These are phyloP conservation scores for Ranitomeya variabilis DNA, from an alignment of 2,113 vertebrate genomes.

Conservation along the genomic window DNA sequence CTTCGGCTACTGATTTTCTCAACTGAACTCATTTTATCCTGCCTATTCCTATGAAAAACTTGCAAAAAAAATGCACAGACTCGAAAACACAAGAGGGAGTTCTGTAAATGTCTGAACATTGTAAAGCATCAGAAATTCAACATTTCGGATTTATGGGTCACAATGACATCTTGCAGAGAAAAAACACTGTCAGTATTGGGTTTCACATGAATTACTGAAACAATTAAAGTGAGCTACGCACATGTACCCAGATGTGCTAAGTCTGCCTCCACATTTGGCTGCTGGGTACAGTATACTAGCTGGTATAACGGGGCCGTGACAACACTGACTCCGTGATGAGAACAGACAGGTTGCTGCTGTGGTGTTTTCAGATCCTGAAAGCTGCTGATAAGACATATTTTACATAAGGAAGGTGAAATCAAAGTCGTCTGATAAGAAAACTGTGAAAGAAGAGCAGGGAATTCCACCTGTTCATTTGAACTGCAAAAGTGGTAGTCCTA, in stretches of 20 bases:
- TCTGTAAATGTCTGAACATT: neutral
- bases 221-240: neutral
- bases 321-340: slow-evolving; percentile 40
- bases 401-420: slow-evolving; percentile 55
- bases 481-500: neutral
- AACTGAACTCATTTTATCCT: neutral
- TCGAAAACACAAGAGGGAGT: slow-evolving; percentile 11
- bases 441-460: neutral
- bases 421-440: slow-evolving; percentile 43
- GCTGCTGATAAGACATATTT: slow-evolving; percentile 49
- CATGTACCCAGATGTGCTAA: slow-evolving; percentile 21
- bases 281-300: slow-evolving; percentile 23
- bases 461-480: neutral
- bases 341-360: slow-evolving; percentile 49
- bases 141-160: slow-evolving; percentile 42
- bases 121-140: slow-evolving; percentile 26
- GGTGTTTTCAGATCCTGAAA: slow-evolving; percentile 39
- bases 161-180: slow-evolving; percentile 12
- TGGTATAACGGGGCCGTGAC: slow-evolving; percentile 34
- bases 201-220: slow-evolving; percentile 24
- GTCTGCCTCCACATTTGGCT: slow-evolving; percentile 16
- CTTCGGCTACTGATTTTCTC: slow-evolving; percentile 5
- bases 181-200: neutral
- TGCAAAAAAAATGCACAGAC: neutral
- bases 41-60: slow-evolving; percentile 11